Evolutionary conservation across 2,888 invertebrate genomes (phyloP), one percentile per base, ranked within the genome.

Genomic region (Lasioglossum vierecki): DNA sequence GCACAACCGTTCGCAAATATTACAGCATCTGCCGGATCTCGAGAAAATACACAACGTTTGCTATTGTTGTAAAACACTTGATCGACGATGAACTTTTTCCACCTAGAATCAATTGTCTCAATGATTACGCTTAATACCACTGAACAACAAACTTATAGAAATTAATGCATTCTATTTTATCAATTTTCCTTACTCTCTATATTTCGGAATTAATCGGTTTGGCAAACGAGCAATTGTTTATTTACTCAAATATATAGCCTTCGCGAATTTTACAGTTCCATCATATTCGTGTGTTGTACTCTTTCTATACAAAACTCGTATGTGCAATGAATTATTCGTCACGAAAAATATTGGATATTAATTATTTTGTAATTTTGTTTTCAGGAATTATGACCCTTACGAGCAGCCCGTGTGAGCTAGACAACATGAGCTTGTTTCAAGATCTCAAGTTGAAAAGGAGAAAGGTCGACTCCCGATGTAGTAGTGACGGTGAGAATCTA

Each of bases 341-440:
- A 1, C 8, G 18, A 8, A 4, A 8, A 44, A 6, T 0, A 44
- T 39, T 41, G 53, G 13, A 4, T 46, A 13, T 76, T 88, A 80
- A 88, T 73, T 5, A 46, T 66, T n/a, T 35, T 26, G 9, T 72
- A 0, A 57, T 83, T 85, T 13, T 88, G 66, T 35, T 86, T 96
- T 57, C 96, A 98, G 98, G 98, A 98, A 98, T 98, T 98, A 98
- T 98, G 98, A 98, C 98, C 98, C 98, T 98, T 97, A 98, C 98
- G 97, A 98, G 98, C 97, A 97, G 98, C 97, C 98, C 98, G 97
- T 98, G 98, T 97, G 98, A 98, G 97, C 98, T 98, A 97, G 98
- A 98, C 98, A 98, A 98, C 96, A 99, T 99, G 98, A 99, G 98
- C 98, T 98, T 99, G 96, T 99, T 98, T 97, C 98, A 99, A 97